Evolutionary conservation across 2,797 vertebrate species (phyloP), one percentile per base, ranked within the genome.

Genomic region (Coccyzus lansbergi): DNA sequence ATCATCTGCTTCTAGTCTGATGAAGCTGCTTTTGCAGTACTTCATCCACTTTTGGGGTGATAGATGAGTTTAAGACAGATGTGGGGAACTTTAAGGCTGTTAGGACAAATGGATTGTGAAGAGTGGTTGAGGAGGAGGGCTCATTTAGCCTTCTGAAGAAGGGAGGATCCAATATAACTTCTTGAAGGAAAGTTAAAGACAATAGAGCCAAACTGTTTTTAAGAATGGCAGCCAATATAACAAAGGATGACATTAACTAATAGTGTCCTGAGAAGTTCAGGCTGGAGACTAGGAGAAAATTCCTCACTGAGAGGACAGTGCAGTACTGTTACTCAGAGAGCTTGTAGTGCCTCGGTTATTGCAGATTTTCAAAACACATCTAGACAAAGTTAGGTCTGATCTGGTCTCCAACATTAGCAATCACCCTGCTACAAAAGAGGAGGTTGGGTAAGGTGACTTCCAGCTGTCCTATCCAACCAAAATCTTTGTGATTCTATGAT

Each of bases 131-230:
- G 51, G 11, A 74, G 42, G 12, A 49, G 12, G 7, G 8, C 1
- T 46, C 40, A 28, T 33, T 70, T 28, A 36, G 14, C 46, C 60
- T 46, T 86, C 44, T 10, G 17, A 31, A 72, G 42, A 42, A 79
- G 4, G 29, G 6, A 71, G 34, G 13, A 59, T 40, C 15, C 70
- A 33, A 6, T 56, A 19, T 19, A 74, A 36, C 26, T 38, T 5
- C 19, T 36, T 2, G 3, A 65, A 74, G 13, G 10, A 19, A 79
- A 33, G 12, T 18, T 72, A 48, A 84, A 72, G 46, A 34, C 16
- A 48, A 40, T 0, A 0, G 25, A 80, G 18, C 2, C 22, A 89
- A 77, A 70, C 6, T 12, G 8, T 0, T 60, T 87, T 85, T 77
- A 36, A 83, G 51, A 69, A 38, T 17, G 20, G 11, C 28, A 65